Evolutionary conservation across 2,797 vertebrate genomes (phyloP).

Genomic region (Cyprinella venusta): DNA sequence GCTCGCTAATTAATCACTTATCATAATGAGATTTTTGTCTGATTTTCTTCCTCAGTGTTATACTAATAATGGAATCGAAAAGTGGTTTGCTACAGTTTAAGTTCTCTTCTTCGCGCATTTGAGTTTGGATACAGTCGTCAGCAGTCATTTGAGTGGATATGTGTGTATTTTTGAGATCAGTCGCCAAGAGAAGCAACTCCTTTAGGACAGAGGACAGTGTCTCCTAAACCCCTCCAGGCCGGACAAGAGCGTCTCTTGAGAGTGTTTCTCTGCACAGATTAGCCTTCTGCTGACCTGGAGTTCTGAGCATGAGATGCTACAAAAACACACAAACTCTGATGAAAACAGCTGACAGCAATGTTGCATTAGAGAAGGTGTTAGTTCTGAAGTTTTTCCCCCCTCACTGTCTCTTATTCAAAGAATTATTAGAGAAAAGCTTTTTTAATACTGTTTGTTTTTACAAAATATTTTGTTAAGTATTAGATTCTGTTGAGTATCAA

Average conservation of each 20-base stretch:
- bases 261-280: conserved; percentile 23
- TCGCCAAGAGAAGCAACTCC: conserved; percentile 28
- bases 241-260: conserved; percentile 9
- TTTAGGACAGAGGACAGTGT: conserved; percentile 41
- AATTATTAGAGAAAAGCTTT: background rate
- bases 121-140: conserved; percentile 12
- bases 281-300: conserved; percentile 43
- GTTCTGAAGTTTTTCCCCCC: background rate
- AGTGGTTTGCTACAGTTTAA: conserved; percentile 33
- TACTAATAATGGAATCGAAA: conserved; percentile 49
- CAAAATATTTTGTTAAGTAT: background rate
- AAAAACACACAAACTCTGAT: conserved; percentile 1
- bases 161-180: conserved; percentile 35
- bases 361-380: conserved; percentile 7
- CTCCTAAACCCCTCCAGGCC: conserved; percentile 16
- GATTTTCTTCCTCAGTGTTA: conserved; percentile 45
- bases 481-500: too few relatives aligned
- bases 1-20: conserved; percentile 79
- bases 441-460: background rate
- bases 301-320: background rate
- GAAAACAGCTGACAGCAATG: conserved; percentile 20
- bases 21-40: conserved; percentile 73
- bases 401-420: background rate
- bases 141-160: conserved; percentile 19
- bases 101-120: background rate